Evolutionary conservation across 2,113 vertebrate species (phyloP), one percentile per base, ranked within the genome.

Genomic region (Mirounga angustirostris): DNA sequence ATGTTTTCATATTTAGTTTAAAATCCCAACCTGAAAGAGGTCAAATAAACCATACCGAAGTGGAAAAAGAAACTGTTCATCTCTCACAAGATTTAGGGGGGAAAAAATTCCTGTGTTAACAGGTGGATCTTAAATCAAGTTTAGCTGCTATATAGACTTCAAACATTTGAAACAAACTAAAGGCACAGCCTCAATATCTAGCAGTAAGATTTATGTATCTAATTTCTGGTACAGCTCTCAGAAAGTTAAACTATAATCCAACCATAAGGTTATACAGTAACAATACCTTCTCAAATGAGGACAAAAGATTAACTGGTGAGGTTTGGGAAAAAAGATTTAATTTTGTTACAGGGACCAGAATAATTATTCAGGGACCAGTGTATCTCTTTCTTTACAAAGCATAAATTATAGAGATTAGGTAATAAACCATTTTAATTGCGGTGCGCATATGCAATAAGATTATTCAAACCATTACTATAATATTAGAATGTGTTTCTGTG

Each of bases 271-370:
- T 94, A 88, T n/a, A 95, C 5, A 79, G 85, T 74, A 96, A 76
- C 63, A 96, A 74, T 61, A 95, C 26, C 21, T 56, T 91, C 83
- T 92, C 93, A 82, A 96, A 84, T 94, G 71, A 97, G 65, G 82
- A 97, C 88, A 74, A 97, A 97, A 80, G 80, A 96, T 95, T 96
- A 97, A 96, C 71, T 93, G 46, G 69, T 81, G 58, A 95, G 85
- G 65, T 97, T 94, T 89, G 36, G 67, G 30, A 89, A 28, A 95
- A 98, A 96, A 83, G 56, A 92, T 81, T 97, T 97, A 97, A 95
- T 96, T 93, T 94, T 97, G 78, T 74, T 95, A 80, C 91, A 93
- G 56, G 94, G 91, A 94, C 67, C 43, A 91, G 84, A 95, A 96
- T 95, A 96, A 95, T 97, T 95, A 80, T 85, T 94, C n/a, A 71